phyloP scores from a whole-genome alignment of 2,113 vertebrate species.

The Alligator mississippiensis region DNA sequence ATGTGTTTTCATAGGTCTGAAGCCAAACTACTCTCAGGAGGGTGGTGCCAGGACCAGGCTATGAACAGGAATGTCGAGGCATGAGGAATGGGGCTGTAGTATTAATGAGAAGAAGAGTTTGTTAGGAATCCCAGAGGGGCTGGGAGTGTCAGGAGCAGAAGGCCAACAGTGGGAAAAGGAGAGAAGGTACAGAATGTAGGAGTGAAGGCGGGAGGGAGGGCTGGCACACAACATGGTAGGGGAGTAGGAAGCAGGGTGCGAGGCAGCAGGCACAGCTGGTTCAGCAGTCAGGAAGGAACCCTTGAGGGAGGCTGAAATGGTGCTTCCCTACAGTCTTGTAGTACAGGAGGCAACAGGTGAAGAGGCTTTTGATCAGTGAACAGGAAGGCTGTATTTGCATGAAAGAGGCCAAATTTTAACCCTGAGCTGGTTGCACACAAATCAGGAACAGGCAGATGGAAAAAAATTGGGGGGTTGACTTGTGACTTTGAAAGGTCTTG shows the following conservation, averaged over 20 bases:
- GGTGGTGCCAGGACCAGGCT: not conserved
- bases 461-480: not conserved
- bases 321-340: not conserved
- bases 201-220: not conserved
- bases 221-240: not conserved
- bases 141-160: not conserved
- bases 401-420: not conserved
- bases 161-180: not conserved
- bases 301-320: not conserved
- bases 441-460: not conserved
- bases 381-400: not conserved
- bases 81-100: not conserved
- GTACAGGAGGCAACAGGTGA: accelerated
- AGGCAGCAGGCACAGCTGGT: not conserved
- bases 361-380: not conserved
- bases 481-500: not conserved
- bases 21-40: not conserved
- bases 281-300: not conserved
- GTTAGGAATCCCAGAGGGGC: not conserved
- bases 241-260: too few species aligned
- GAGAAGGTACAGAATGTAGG: not conserved
- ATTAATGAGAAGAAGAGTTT: not conserved
- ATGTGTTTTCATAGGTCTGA: not conserved
- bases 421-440: not conserved
- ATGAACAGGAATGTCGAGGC: too few species aligned